Conservation (phyloP, 2,888 invertebrate genomes). For the Pharmacophagus antenor region DNA sequence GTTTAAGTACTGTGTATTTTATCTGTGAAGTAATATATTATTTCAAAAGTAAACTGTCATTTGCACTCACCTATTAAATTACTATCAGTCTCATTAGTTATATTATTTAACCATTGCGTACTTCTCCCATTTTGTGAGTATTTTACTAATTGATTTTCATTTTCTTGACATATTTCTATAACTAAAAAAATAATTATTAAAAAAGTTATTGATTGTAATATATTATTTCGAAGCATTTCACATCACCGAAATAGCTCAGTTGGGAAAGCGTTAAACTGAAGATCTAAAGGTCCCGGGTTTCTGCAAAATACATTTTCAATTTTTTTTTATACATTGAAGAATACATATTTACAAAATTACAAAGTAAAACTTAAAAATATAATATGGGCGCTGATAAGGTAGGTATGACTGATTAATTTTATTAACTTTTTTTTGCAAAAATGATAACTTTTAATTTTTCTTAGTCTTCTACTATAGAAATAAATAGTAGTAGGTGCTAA, state of each 20-base stretch:
- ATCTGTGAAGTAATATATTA: background rate
- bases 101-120: constrained; percentile 53
- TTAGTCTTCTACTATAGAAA: no score
- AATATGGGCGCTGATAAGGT: no score
- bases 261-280: constrained; percentile 30
- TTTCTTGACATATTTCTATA: constrained; percentile 65
- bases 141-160: constrained; percentile 52
- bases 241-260: constrained; percentile 29
- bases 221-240: background rate
- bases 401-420: no score
- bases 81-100: constrained; percentile 58
- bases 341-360: no score
- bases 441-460: no score
- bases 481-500: background rate
- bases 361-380: no score
- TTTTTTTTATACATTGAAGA: no score
- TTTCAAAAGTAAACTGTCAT: background rate
- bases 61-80: constrained; percentile 53
- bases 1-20: no score
- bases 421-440: no score
- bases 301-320: background rate
- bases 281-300: constrained; percentile 29
- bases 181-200: constrained; percentile 51
- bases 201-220: background rate
- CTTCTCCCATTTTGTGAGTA: constrained; percentile 61